Evolutionary conservation across 1,140 invertebrate species (phyloP).

Genomic region (Bombus huntii): DNA sequence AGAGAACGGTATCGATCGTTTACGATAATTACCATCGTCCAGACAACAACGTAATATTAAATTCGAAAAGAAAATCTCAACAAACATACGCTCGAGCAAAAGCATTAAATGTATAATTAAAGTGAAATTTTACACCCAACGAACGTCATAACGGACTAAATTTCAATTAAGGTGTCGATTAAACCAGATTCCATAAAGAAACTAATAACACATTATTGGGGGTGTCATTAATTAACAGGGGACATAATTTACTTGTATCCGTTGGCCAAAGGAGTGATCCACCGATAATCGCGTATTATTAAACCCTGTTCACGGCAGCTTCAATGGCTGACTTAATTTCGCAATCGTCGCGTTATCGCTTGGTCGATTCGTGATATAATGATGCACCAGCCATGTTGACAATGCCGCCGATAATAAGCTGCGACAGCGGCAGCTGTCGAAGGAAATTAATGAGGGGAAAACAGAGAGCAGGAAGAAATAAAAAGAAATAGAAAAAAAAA

Average conservation of each 20-base stretch:
- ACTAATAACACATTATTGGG: not conserved
- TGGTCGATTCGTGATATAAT: not conserved
- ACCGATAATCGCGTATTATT: slow-evolving; percentile 23
- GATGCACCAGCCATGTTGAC: slow-evolving; percentile 2
- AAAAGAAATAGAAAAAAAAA: not conserved
- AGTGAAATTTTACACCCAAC: not conserved
- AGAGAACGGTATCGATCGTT: not conserved
- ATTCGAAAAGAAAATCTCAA: not conserved
- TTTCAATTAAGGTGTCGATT: not conserved
- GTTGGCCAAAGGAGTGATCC: not conserved
- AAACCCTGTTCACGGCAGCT: slow-evolving; percentile 7
- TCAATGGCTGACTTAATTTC: slow-evolving; percentile 37
- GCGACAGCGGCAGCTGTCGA: slow-evolving; percentile 12
- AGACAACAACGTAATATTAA: not conserved
- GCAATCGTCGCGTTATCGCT: slow-evolving; percentile 40
- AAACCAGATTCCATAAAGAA: not conserved
- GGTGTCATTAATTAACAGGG: not conserved
- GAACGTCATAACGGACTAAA: not conserved
- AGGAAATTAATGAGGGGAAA: not conserved
- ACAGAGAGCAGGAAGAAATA: too few species aligned
- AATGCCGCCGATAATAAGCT: slow-evolving; percentile 34
- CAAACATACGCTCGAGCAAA: not conserved
- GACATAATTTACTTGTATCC: not conserved
- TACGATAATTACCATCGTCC: not conserved
- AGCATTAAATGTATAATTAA: not conserved